Evolutionary conservation across 2,888 invertebrate species (phyloP).

Genomic region (Stenoptilia bipunctidactyla): DNA sequence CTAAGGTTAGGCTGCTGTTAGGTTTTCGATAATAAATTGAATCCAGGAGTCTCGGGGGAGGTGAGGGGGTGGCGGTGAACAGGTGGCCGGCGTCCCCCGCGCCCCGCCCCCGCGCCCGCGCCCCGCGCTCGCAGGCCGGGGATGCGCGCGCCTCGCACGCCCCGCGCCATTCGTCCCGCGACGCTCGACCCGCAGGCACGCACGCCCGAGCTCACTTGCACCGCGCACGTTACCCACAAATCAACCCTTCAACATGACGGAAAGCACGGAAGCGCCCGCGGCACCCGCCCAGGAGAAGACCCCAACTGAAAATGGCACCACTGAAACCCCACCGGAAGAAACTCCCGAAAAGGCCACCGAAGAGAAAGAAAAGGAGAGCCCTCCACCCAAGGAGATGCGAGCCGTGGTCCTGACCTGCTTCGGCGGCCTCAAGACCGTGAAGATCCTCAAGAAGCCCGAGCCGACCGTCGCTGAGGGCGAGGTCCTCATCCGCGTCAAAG

Average conservation of each 20-base stretch:
- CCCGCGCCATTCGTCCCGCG: slow-evolving; percentile 65
- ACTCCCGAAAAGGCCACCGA: slow-evolving; percentile 67
- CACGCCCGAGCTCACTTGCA: slow-evolving; percentile 44
- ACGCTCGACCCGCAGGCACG: slow-evolving; percentile 62
- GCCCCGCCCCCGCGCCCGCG: slow-evolving; percentile 17
- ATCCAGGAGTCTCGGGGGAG: slow-evolving; percentile 32
- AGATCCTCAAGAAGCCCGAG: slow-evolving; percentile 85
- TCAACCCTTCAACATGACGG: slow-evolving; percentile 55
- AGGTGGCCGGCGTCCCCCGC: slow-evolving; percentile 18
- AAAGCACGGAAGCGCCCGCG: slow-evolving; percentile 62
- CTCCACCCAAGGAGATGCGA: slow-evolving; percentile 85
- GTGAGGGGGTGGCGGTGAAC: slow-evolving; percentile 17
- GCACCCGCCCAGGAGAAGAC: slow-evolving; percentile 70
- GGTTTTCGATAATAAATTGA: too few species aligned
- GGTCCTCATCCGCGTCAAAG: slow-evolving; percentile 85
- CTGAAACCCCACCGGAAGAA: slow-evolving; percentile 60
- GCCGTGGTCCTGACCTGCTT: slow-evolving; percentile 87
- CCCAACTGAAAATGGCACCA: slow-evolving; percentile 63
- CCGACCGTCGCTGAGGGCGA: slow-evolving; percentile 79
- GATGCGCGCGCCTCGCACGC: slow-evolving; percentile 57
- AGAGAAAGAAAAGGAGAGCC: slow-evolving; percentile 65
- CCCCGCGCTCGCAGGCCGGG: slow-evolving; percentile 25
- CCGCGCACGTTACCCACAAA: slow-evolving; percentile 47
- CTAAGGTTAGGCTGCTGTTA: too few species aligned
- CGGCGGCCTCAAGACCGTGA: slow-evolving; percentile 88